Evolutionary conservation across 2,888 invertebrate genomes (phyloP), one percentile per base, ranked within the genome.

Genomic region (Troides oblongomaculatus): DNA sequence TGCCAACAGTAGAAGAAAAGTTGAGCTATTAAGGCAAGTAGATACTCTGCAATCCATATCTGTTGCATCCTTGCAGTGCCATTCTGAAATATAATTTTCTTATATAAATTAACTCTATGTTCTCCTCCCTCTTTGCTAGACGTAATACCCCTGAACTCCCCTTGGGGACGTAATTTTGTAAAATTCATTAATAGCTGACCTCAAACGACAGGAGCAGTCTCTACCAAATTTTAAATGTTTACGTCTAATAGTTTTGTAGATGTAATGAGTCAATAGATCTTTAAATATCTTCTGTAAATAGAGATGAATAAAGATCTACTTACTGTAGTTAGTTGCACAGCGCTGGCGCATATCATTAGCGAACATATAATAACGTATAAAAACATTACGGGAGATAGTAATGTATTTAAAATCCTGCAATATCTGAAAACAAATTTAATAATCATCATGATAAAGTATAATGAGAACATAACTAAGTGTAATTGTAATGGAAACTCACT

Each of bases 1-100:
- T 93, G 92, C 93, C 93, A 93, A 73, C 92, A 93, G 75, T 90
- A 93, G 8, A 93, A 71, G 68, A 92, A 90, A 46, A 93, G 78
- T 77, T 93, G 93, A 1, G 89, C 84, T 60, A 93, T 85, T 23
- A 92, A 82, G 1, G 92, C 91, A 46, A 87, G 69, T 1, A 92
- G 75, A 74, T 91, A 93, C 75, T 92, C 90, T 4, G 88, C 81
- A 30, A 91, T 86, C 87, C 90, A 89, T 65, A 90, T 78, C 56
- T 83, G 80, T 71, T 90, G 87, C 85, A 88, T 84, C 39, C 72
- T 80, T 7, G 83, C 80, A 0, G 83, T 86, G 7, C 81, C 81
- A 62, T 85, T 82, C 91, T 91, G 75, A 46, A 81, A 82, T 68
- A 68, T 59, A 56, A 8, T n/a, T 53, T 39, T 39, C 7, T 10